phyloP scores from a whole-genome alignment of 2,888 invertebrate species.

The Cosmia trapezina region DNA sequence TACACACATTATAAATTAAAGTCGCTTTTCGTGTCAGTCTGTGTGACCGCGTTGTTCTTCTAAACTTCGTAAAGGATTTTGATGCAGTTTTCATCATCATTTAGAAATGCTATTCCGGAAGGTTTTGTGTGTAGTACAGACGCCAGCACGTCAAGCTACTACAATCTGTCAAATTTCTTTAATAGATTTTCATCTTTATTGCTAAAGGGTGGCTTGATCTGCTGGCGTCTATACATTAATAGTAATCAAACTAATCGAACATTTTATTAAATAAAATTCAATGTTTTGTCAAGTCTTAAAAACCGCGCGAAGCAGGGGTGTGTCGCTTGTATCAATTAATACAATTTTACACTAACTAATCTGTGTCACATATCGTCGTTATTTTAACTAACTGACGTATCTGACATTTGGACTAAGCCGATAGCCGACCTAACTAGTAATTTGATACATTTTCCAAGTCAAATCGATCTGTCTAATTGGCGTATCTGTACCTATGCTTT shows the following conservation, averaged over 20 bases:
- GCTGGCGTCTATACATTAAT: no score
- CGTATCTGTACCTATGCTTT: no score
- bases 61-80: neutral
- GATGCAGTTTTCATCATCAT: neutral
- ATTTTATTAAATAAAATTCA: neutral
- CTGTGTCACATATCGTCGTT: no score
- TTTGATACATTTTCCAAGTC: no score
- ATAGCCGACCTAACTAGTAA: no score
- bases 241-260: neutral
- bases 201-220: no score
- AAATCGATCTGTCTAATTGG: no score
- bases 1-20: neutral
- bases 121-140: neutral
- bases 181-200: no score
- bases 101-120: neutral
- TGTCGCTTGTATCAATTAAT: neutral
- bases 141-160: no score
- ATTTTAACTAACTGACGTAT: no score
- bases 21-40: neutral
- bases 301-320: neutral
- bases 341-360: neutral
- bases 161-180: no score
- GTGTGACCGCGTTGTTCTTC: neutral
- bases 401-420: no score
- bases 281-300: neutral